phyloP scores from a whole-genome alignment of 2,888 invertebrate species.

The Chrysolina americana region DNA sequence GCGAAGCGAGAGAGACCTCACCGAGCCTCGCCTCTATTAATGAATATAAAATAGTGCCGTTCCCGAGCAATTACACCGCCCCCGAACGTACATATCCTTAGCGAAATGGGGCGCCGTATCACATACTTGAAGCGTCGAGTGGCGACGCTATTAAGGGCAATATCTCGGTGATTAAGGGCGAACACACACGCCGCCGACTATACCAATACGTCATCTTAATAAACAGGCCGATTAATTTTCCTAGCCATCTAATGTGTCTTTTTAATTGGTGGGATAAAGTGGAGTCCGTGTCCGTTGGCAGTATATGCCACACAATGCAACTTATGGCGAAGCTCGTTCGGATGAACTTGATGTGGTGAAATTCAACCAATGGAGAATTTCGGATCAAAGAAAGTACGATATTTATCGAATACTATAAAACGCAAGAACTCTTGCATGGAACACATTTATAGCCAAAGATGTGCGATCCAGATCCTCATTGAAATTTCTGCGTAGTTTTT shows the following conservation, averaged over 20 bases:
- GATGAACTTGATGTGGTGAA: not conserved
- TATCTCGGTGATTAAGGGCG: conserved; percentile 49
- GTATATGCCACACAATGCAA: conserved; percentile 37
- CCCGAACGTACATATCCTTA: conserved; percentile 48
- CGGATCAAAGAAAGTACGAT: too few species aligned
- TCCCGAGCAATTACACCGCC: conserved; percentile 35
- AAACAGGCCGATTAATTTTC: conserved; percentile 53
- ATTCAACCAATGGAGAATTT: too few species aligned
- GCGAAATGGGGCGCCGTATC: conserved; percentile 42
- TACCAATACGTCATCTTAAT: conserved; percentile 48
- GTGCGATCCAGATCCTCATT: too few species aligned
- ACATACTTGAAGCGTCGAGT: conserved; percentile 45
- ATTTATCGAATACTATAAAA: too few species aligned
- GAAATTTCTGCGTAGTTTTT: too few species aligned
- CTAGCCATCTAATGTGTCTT: conserved; percentile 48
- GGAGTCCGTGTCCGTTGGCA: conserved; percentile 21
- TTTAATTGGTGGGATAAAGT: conserved; percentile 42
- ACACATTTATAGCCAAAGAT: too few species aligned
- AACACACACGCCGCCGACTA: conserved; percentile 30
- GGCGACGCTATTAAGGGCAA: conserved; percentile 47
- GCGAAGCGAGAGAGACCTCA: conserved; percentile 10
- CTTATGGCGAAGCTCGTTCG: not conserved
- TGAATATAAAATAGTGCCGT: conserved; percentile 26
- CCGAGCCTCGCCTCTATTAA: conserved; percentile 20
- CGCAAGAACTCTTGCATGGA: too few species aligned